These are phyloP conservation scores for Drosophila quinaria DNA, from an alignment of 2,888 invertebrate genomes.

Conservation along the genomic window DNA sequence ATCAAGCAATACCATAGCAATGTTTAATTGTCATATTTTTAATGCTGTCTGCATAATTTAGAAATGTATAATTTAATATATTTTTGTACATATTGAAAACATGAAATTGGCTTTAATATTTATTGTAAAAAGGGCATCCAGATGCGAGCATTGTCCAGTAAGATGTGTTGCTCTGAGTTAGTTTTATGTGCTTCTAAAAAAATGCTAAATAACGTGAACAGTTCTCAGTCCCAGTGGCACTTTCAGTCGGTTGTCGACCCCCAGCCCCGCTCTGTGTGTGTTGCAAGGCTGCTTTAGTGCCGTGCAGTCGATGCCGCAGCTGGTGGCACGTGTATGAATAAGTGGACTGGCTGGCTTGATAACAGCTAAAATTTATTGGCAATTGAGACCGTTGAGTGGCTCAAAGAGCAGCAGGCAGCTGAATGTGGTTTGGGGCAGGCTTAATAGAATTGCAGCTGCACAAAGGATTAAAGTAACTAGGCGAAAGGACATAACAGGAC, in stretches of 20 bases:
- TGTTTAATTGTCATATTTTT: too few species aligned
- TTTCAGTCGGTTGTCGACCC: background rate
- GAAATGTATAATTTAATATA: too few species aligned
- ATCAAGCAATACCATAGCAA: too few species aligned
- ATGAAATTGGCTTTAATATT: too few species aligned
- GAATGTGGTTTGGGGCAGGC: conserved; percentile 25
- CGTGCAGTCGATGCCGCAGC: conserved; percentile 49
- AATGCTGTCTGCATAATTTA: too few species aligned
- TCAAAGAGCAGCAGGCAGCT: conserved; percentile 1
- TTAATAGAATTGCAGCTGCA: conserved; percentile 69
- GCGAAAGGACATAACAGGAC: background rate
- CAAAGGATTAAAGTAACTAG: conserved; percentile 54
- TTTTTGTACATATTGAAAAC: too few species aligned
- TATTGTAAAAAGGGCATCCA: conserved; percentile 3
- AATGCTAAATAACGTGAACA: conserved; percentile 39
- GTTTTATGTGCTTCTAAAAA: conserved; percentile 39
- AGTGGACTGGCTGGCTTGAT: conserved; percentile 67
- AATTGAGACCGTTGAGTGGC: conserved; percentile 59
- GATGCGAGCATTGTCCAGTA: conserved; percentile 1
- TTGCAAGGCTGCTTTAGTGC: conserved; percentile 7
- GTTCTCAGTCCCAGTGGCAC: conserved; percentile 2
- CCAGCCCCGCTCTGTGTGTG: background rate
- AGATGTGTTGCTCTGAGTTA: conserved; percentile 10
- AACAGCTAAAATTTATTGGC: conserved; percentile 73
- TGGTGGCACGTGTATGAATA: conserved; percentile 71